phyloP scores from a whole-genome alignment of 37 sponge, comb jelly and placozoan species.

The Bolinopsis microptera region DNA sequence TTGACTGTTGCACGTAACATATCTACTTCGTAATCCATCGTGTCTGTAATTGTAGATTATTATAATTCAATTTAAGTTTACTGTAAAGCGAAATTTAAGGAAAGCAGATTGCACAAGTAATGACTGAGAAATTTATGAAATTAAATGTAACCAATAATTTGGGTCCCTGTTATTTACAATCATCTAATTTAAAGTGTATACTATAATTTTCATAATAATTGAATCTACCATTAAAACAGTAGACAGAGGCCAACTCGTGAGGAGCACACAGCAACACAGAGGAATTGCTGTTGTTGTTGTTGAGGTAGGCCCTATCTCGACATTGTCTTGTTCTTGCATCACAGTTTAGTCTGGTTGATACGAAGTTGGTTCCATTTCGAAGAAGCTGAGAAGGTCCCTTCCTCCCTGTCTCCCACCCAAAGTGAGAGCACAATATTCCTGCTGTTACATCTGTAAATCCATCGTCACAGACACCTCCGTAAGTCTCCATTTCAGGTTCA shows the following conservation, averaged over 20 bases:
- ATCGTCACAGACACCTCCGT: background rate
- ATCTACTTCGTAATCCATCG: background rate
- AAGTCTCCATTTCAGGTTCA: background rate
- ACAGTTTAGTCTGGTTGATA: background rate
- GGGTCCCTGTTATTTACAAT: too few relatives aligned
- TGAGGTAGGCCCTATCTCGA: background rate
- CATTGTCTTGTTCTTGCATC: background rate
- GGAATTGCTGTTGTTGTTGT: background rate
- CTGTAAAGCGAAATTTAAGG: too few relatives aligned
- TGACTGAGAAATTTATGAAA: too few relatives aligned
- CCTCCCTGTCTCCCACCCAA: background rate
- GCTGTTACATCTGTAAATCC: background rate
- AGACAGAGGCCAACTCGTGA: background rate
- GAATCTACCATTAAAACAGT: background rate
- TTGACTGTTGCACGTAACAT: background rate
- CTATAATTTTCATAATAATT: too few relatives aligned
- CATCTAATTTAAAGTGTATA: too few relatives aligned
- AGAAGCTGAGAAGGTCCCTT: background rate
- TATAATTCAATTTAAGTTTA: too few relatives aligned
- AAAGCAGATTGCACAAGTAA: too few relatives aligned
- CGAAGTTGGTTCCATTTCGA: background rate
- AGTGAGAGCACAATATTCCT: background rate
- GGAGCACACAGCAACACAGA: background rate
- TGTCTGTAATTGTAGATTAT: too few relatives aligned
- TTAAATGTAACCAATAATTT: too few relatives aligned